Conservation (phyloP, 2,888 invertebrate genomes). For the Stratiomys singularior region DNA sequence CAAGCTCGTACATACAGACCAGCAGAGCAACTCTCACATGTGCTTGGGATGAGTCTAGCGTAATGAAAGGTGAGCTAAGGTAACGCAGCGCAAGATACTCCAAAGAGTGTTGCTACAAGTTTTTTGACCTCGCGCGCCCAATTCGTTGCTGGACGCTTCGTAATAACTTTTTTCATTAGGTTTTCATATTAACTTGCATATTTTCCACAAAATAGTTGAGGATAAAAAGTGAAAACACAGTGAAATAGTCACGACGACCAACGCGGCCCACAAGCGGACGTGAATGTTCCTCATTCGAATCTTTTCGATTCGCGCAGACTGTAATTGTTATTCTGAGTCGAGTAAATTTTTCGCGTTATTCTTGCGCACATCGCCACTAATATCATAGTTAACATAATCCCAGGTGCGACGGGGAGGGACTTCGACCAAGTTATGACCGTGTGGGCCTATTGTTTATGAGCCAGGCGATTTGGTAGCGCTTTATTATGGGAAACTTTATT, state of each 20-base stretch:
- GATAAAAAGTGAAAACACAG: conserved; percentile 30
- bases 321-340: not conserved
- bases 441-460: conserved; percentile 31
- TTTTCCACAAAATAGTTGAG: conserved; percentile 20
- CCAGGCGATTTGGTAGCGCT: not conserved
- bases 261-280: not conserved
- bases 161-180: not conserved
- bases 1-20: not conserved
- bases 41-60: not conserved
- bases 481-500: conserved; percentile 16
- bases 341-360: not conserved
- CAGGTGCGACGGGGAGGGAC: not conserved
- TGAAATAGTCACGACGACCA: conserved; percentile 26
- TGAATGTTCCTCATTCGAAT: not conserved
- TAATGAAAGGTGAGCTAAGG: not conserved
- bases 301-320: not conserved
- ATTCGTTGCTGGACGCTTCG: not conserved
- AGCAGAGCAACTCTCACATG: not conserved
- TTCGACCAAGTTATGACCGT: not conserved
- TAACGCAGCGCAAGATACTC: too few species aligned
- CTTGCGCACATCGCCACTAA: not conserved
- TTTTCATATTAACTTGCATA: conserved; percentile 11
- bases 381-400: not conserved
- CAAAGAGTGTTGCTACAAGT: not conserved
- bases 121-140: conserved; percentile 33